Base-by-base conservation (phyloP, 2,113 vertebrate genomes). In the Percopsis transmontana region DNA sequence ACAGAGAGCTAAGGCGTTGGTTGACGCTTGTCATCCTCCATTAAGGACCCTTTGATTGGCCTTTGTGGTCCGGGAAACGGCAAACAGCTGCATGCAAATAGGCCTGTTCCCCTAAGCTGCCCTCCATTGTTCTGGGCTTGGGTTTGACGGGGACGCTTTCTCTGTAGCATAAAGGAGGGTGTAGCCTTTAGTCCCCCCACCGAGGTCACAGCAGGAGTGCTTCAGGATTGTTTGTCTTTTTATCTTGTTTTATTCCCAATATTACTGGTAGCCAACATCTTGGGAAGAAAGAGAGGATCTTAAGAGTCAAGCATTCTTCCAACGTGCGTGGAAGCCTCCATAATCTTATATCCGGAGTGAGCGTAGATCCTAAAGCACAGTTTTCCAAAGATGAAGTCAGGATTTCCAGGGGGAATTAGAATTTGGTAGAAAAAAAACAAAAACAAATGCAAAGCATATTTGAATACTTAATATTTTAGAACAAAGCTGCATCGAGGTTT, bases 31-130 rank as follows among this genome's bases (percentile, higher is more conserved):
- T 95, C 94, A 93, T 89, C 91, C 85, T 87, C 88, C 86, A 91
- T 95, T 95, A 96, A 92, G 85, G 81, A 87, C 89, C 88, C 90
- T 94, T 92, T 93, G 92, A 94, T 93, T 94, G 93, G 93, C 89
- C 92, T 96, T 95, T 96, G 94, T 90, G 90, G 85, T 94, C 93
- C 93, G 94, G 93, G 94, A 94, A 94, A 94, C 82, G 91, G 92
- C 94, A 95, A 97, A 96, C 95, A 96, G 95, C 94, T 95, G 94
- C 94, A 95, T 95, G 94, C 94, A 95, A 96, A 96, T 94, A 91
- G 93, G 74, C 90, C 89, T 60, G 85, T 91, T 91, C 92, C 92
- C 92, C 75, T 72, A 85, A 85, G 86, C 90, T 91, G 91, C 90
- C 88, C 93, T 88, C 94, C 89, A 94, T 95, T 96, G 95, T 94